phyloP scores from a whole-genome alignment of 1,140 invertebrate species.

The Hycleus cichorii region DNA sequence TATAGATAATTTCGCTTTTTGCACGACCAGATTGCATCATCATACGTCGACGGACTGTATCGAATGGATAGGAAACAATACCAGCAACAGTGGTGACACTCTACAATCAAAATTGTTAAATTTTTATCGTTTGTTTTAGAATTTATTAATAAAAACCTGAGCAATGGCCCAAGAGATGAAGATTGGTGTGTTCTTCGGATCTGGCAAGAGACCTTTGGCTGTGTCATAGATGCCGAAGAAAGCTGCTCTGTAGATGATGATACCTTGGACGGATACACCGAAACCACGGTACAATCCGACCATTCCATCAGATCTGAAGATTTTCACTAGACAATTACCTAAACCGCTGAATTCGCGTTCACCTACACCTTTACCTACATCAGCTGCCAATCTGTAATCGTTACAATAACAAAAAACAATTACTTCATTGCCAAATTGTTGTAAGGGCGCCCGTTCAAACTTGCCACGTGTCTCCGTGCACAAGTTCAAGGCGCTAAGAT shows the following conservation, averaged over 20 bases:
- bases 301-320: constrained; percentile 73
- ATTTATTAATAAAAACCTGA: constrained; percentile 47
- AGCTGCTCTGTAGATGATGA: constrained; percentile 78
- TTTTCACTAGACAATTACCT: constrained; percentile 75
- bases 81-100: constrained; percentile 38
- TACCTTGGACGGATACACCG: constrained; percentile 81
- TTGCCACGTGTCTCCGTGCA: too few species aligned
- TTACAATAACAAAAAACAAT: not conserved
- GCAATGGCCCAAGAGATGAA: constrained; percentile 75
- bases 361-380: constrained; percentile 67
- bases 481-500: not conserved
- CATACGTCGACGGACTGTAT: constrained; percentile 83
- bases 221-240: constrained; percentile 94
- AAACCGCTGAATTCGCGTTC: constrained; percentile 78
- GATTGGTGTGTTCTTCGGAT: constrained; percentile 72
- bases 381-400: constrained; percentile 61
- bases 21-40: constrained; percentile 77
- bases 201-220: constrained; percentile 77
- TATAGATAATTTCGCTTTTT: constrained; percentile 61
- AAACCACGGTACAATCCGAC: constrained; percentile 84
- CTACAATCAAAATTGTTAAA: constrained; percentile 22
- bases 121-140: not conserved
- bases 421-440: not conserved
- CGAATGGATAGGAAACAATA: constrained; percentile 79
- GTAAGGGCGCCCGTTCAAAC: not conserved